Evolutionary conservation across 2,888 invertebrate species (phyloP), one percentile per base, ranked within the genome.

Genomic region (Crossocerus cetratus): DNA sequence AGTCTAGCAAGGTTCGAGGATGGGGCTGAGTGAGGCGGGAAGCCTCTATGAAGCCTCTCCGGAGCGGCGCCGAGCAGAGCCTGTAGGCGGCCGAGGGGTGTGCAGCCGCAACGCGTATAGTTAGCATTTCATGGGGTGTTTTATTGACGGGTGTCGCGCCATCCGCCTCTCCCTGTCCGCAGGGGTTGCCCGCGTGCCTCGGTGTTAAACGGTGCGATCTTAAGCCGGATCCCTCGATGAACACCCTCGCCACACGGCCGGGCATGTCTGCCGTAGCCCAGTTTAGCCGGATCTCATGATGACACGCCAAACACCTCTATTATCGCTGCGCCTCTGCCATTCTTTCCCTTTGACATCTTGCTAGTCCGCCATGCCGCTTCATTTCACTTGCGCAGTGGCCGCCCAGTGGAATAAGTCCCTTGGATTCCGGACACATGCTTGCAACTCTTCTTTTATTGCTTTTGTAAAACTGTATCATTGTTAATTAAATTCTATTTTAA

Each of bases 191-290:
- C 65, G 61, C 59, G 57, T 70, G 32, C 74, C 73, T 77, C 75
- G 76, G 69, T 79, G 84, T 85, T 86, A 86, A 86, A 86, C 86
- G 84, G 83, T 81, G 79, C 80, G 82, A 85, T 86, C 85, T 86
- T 86, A 86, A 86, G 86, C 86, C 81, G 83, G 78, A 84, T 83
- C 81, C 79, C 76, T 66, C 32, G 61, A 67, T 80, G 71, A 75
- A 74, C 74, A 43, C 72, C 77, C 77, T 63, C 74, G 65, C 65
- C 56, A 57, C 77, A 60, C 58, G 66, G 66, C 61, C 69, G 68
- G 16, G 73, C 70, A 78, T 78, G n/a, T 49, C 70, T 56, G 21
- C 58, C 61, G 68, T 72, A 60, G 68, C 56, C 65, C 74, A 44
- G 72, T 72, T 73, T 59, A 63, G 66, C 54, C 49, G 61, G 69